Base-by-base conservation (phyloP, 2,113 vertebrate species). In the Alligator mississippiensis region DNA sequence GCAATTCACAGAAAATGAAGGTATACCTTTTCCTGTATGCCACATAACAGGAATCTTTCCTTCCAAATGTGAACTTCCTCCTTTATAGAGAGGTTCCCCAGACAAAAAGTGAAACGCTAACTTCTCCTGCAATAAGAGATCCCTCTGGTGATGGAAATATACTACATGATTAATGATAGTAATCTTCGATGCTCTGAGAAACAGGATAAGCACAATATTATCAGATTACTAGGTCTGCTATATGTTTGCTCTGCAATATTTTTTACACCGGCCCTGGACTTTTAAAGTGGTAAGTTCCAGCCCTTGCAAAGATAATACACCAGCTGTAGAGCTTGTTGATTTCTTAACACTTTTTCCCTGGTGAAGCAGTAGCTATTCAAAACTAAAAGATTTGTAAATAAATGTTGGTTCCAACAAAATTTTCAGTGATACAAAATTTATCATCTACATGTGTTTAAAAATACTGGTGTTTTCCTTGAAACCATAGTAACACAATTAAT, bases 181-280 rank as follows among this genome's bases (percentile, higher is more conserved):
- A 89, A 68, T 68, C 18, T 86, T 47, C 30, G 70, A 91, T 59
- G 92, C 90, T 78, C 61, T 83, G 93, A 93, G 90, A 89, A 92
- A 80, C 15, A 34, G 80, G 80, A 66, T 92, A 93, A 89, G 55
- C 85, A 6, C 34, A 87, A 68, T n/a, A 85, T 47, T 82, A 85
- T 77, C 38, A 64, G 16, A 25, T 78, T 93, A 61, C 95, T 84
- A 80, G 72, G 81, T 94, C 80, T 93, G 80, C 54, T n/a, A 30
- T 66, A 55, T 76, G 63, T 72, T 76, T 82, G 80, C 59, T 55
- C 28, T 1, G 61, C 22, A 86, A 77, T 74, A 66, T 62, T 89
- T 70, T 80, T 89, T 93, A 90, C 0, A 0, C 78, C 78, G 27
- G 25, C 83, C 94, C 55, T 82, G 76, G 93, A 27, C 61, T 74